Evolutionary conservation across 2,113 vertebrate species (phyloP).

Genomic region (Erythrolamprus reginae): DNA sequence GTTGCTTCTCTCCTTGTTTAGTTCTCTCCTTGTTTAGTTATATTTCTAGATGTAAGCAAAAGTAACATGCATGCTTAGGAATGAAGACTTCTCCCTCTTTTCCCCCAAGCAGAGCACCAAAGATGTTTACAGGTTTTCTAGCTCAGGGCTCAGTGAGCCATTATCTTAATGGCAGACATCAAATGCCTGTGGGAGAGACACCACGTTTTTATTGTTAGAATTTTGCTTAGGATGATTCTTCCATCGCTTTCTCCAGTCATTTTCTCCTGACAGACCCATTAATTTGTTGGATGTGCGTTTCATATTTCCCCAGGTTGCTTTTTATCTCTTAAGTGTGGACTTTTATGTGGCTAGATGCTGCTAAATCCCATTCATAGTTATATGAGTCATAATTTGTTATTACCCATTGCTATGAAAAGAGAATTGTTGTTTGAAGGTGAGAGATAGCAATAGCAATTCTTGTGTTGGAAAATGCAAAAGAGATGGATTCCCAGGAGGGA

Average conservation of each 20-base stretch:
- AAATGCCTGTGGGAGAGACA: too few relatives aligned
- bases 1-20: too few relatives aligned
- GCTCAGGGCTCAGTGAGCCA: neutral
- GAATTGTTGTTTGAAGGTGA: neutral
- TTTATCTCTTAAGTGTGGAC: conserved; percentile 22
- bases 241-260: neutral
- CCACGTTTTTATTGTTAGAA: neutral
- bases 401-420: conserved; percentile 22
- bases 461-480: neutral
- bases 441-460: neutral
- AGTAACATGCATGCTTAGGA: neutral
- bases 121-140: neutral
- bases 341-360: neutral
- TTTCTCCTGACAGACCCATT: conserved; percentile 26
- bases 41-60: accelerated
- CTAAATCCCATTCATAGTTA: conserved; percentile 30
- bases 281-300: conserved; percentile 14
- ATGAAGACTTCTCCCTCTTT: neutral
- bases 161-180: neutral
- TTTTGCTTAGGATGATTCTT: neutral
- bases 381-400: conserved; percentile 26
- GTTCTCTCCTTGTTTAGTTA: too few relatives aligned
- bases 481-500: neutral
- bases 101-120: neutral
- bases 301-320: conserved; percentile 18